These are phyloP conservation scores for Galerucella pusilla DNA, from an alignment of 2,888 invertebrate species.

Conservation along the genomic window DNA sequence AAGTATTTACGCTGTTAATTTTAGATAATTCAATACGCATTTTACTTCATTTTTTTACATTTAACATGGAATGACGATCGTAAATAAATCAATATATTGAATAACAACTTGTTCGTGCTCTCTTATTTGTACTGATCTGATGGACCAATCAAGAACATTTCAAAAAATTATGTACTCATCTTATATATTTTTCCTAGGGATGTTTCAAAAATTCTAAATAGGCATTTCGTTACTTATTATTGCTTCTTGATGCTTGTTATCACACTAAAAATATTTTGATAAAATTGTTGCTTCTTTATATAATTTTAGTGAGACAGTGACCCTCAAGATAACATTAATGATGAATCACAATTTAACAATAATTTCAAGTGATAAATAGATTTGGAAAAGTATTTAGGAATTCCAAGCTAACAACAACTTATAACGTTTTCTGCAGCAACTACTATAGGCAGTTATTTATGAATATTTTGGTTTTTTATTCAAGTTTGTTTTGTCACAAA, in stretches of 20 bases:
- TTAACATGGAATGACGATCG: slow-evolving; percentile 8
- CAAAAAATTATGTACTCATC: slow-evolving; percentile 19
- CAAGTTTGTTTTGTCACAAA: too few relatives aligned
- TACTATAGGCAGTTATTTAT: too few relatives aligned
- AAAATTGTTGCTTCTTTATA: background rate
- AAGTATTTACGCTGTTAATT: background rate
- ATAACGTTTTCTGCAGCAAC: too few relatives aligned
- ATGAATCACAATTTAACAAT: slow-evolving; percentile 7
- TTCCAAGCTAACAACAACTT: too few relatives aligned
- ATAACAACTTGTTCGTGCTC: slow-evolving; percentile 14
- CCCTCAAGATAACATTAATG: slow-evolving; percentile 1
- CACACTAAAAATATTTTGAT: background rate
- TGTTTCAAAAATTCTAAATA: slow-evolving; percentile 2
- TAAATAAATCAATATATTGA: slow-evolving; percentile 14
- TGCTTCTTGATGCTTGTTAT: background rate
- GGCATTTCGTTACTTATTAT: slow-evolving; percentile 8
- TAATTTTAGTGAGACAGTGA: background rate
- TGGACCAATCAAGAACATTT: slow-evolving; percentile 21
- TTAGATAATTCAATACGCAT: slow-evolving; percentile 5
- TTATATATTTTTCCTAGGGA: slow-evolving; percentile 11
- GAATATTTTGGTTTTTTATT: too few relatives aligned
- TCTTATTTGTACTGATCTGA: slow-evolving; percentile 33
- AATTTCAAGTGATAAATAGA: background rate
- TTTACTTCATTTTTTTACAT: slow-evolving; percentile 10
- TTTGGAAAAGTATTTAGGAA: background rate